Evolutionary conservation across 2,888 invertebrate genomes (phyloP).

Genomic region (Idaea aversata): DNA sequence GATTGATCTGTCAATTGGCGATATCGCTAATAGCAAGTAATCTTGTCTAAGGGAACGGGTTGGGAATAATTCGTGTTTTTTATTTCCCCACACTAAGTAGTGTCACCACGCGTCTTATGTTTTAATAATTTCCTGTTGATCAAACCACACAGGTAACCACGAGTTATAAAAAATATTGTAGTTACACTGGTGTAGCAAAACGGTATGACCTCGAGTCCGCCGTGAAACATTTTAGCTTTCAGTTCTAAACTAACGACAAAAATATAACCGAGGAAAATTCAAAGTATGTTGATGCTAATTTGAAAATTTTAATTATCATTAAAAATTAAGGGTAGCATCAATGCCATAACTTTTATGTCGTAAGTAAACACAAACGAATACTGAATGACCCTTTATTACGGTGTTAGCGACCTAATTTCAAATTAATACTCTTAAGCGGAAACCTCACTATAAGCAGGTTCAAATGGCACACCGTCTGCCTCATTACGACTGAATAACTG

Average conservation of each 20-base stretch:
- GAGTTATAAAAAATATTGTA: no score
- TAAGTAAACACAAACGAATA: conserved; percentile 43
- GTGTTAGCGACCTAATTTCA: conserved; percentile 78
- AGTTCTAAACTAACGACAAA: no score
- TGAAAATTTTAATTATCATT: no score
- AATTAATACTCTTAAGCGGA: conserved; percentile 79
- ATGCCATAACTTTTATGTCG: conserved; percentile 17
- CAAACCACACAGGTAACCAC: no score
- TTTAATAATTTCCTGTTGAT: no score
- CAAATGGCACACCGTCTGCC: conserved; percentile 62
- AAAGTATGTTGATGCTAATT: no score
- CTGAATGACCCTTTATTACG: conserved; percentile 71
- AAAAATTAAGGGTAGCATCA: background rate
- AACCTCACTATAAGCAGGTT: conserved; percentile 79
- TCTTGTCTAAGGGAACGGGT: conserved; percentile 7
- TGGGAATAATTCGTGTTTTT: background rate
- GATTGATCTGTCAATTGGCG: no score
- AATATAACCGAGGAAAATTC: no score
- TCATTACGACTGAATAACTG: conserved; percentile 41
- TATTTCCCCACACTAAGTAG: background rate
- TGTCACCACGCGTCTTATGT: background rate
- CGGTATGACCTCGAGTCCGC: no score
- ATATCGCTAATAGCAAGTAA: no score
- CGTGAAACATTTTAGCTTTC: no score
- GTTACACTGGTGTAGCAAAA: no score